Evolutionary conservation across 2,888 invertebrate species (phyloP), one percentile per base, ranked within the genome.

Genomic region (Cistogaster globosa): DNA sequence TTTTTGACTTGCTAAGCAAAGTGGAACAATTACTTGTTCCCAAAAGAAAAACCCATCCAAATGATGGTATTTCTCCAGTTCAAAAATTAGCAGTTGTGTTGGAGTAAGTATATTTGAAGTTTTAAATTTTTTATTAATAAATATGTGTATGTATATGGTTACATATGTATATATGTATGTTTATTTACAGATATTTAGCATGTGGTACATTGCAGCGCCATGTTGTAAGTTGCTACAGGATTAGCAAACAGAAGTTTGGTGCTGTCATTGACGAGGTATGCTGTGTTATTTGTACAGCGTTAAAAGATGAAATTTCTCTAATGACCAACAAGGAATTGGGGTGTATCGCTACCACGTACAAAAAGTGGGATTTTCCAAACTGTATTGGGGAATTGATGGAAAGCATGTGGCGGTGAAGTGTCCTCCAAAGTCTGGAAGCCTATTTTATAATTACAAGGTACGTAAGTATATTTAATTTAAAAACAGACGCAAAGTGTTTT

Each of bases 341-440:
- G 0, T 45, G 71, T 9, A 60, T 71, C 18, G 11, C 45, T 4
- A 5, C 20, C 2, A 36, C 32, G 1, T 58, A 71, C 26, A 38
- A 58, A 58, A 71, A 58, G 32, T 71, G 71, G 58, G 32, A 71
- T 58, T 71, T 71, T 71, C 48, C 71, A 9, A 71, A 60, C 32
- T 71, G 58, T 11, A 14, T 58, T 11, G 71, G 71, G 8, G 45
- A 18, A 58, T 71, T 11, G 58, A 71, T 14, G 71, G 71, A 1
- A 71, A 71, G 45, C 71, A 71, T 14, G 58, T 71, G 1, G 45
- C 58, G 11, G 58, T 71, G 0, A 71, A 71, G 42, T 58, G 57
- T 16, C 69, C 55, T 4, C 65, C 48, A 26, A 65, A 22, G 16
- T 63, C 63, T 45, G 63, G 63, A 1, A 65, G 48, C 14, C 3